A percentile compares a stretch with the other conserved stretches of the same genome.
Conservation (phyloP, 1,140 invertebrate genomes). For the Zaprionus lachaisei region DNA sequence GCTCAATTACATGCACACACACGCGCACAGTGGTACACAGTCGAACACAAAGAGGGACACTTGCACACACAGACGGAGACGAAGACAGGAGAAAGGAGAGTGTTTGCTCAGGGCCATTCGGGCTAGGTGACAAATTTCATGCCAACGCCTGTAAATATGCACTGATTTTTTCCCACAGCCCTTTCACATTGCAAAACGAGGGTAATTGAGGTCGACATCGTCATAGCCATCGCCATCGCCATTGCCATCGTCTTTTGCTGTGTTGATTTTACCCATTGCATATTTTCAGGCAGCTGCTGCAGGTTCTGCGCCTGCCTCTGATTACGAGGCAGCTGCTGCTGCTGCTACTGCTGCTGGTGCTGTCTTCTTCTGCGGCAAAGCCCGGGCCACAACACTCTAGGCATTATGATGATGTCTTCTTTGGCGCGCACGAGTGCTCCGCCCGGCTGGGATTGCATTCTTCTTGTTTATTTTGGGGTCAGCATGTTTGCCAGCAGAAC, state of each 20-base stretch:
- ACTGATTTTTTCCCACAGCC: constrained; percentile 57
- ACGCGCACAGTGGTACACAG: constrained; percentile 24
- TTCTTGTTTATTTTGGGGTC: constrained; percentile 77
- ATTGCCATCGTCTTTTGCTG: constrained; percentile 47
- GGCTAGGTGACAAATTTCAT: constrained; percentile 81
- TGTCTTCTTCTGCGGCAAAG: constrained; percentile 34
- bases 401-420: constrained; percentile 76
- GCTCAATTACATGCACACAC: constrained; percentile 62
- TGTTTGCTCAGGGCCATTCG: constrained; percentile 66
- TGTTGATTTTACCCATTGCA: constrained; percentile 82
- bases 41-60: constrained; percentile 1
- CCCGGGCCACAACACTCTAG: constrained; percentile 43
- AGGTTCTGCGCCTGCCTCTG: constrained; percentile 48
- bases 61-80: constrained; percentile 14
- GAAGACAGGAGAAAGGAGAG: constrained; percentile 22
- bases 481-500: constrained; percentile 78
- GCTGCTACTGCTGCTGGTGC: background rate
- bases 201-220: constrained; percentile 80
- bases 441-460: constrained; percentile 52
- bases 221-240: constrained; percentile 35
- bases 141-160: constrained; percentile 79
- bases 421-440: constrained; percentile 68
- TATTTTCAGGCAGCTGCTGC: constrained; percentile 69
- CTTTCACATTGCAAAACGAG: constrained; percentile 64
- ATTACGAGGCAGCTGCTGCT: constrained; percentile 40